These are phyloP conservation scores for Bostrychus sinensis DNA, from an alignment of 2,113 vertebrate genomes.

Conservation along the genomic window DNA sequence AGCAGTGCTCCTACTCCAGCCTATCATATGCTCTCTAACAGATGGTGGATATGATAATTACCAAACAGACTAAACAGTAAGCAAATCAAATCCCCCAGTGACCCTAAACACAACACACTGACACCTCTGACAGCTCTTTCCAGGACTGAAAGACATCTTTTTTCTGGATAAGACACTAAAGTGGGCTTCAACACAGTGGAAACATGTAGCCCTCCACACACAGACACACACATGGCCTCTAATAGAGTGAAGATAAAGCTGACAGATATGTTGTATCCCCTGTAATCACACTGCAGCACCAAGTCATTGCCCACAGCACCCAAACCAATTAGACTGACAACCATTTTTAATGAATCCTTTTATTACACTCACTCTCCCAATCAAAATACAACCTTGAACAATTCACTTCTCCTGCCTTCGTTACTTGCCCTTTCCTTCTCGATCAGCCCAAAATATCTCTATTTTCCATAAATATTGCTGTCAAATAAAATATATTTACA, in stretches of 20 bases:
- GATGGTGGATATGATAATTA: slow-evolving; percentile 66
- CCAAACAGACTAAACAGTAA: slow-evolving; percentile 50
- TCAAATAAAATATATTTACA: too few species aligned
- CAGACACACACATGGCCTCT: neutral
- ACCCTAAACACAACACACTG: slow-evolving; percentile 14
- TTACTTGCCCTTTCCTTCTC: neutral
- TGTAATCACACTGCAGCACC: neutral
- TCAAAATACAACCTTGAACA: slow-evolving; percentile 16
- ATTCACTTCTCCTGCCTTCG: neutral
- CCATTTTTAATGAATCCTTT: slow-evolving; percentile 20
- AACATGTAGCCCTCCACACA: neutral
- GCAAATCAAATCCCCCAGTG: slow-evolving; percentile 30
- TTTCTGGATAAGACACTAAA: neutral
- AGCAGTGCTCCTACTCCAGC: slow-evolving; percentile 30
- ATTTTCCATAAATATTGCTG: neutral
- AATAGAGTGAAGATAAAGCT: slow-evolving; percentile 1
- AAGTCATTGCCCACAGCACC: neutral
- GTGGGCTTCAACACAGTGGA: neutral
- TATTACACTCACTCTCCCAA: slow-evolving; percentile 1
- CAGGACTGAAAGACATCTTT: slow-evolving; percentile 5
- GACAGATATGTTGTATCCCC: neutral
- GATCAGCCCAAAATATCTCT: neutral
- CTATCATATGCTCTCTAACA: slow-evolving; percentile 59
- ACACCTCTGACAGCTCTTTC: slow-evolving; percentile 34
- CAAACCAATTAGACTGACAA: slow-evolving; percentile 17